Percentiles rank a stretch among this genome's conserved stretches.
Conservation (phyloP, 2,113 vertebrate genomes). For the Mohoua ochrocephala region DNA sequence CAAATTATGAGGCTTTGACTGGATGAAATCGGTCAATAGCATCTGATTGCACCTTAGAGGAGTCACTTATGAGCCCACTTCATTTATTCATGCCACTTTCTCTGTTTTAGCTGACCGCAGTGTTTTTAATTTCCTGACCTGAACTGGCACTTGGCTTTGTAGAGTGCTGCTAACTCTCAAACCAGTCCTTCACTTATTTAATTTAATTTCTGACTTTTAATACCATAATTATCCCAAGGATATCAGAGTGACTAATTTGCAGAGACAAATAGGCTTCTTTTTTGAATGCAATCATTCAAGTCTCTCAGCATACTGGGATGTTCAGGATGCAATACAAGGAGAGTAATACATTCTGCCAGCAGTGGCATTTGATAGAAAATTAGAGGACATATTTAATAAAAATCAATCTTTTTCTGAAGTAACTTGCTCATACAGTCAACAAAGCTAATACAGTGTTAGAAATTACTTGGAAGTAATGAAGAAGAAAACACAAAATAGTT, state of each 20-base stretch:
- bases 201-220: slow-evolving; percentile 14
- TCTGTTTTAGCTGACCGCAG: background rate
- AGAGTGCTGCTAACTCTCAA: background rate
- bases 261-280: background rate
- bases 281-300: background rate
- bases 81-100: background rate
- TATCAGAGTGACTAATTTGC: background rate
- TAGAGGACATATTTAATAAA: background rate
- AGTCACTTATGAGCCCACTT: background rate
- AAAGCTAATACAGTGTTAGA: background rate
- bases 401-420: background rate
- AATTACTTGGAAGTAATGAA: background rate
- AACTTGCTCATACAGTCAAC: background rate
- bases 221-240: background rate
- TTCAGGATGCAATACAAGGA: background rate
- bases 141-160: background rate
- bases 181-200: background rate
- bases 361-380: background rate
- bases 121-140: slow-evolving; percentile 1
- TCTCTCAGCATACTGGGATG: background rate
- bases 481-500: background rate
- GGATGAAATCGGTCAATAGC: background rate
- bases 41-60: background rate
- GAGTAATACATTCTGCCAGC: background rate
- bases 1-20: background rate